Conservation (phyloP, 2,888 invertebrate genomes). For the Pyrocoelia pectoralis region DNA sequence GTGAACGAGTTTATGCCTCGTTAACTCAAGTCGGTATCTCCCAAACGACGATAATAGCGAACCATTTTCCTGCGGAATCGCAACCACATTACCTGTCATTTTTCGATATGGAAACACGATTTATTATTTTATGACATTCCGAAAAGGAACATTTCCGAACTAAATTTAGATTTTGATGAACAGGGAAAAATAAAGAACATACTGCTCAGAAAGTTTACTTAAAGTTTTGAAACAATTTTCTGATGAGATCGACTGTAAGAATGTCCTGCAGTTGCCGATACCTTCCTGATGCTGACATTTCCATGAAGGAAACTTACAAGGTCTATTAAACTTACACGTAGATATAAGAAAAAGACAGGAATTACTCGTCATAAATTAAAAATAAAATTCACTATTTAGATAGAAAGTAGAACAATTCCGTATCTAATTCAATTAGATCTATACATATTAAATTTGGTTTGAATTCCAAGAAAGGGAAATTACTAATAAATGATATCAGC, state of each 20-base stretch:
- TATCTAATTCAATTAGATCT: no score
- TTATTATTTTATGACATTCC: conserved; percentile 42
- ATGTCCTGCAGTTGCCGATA: conserved; percentile 31
- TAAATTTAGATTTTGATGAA: conserved; percentile 39
- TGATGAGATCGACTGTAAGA: conserved; percentile 41
- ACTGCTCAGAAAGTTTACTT: conserved; percentile 36
- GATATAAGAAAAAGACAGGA: no score
- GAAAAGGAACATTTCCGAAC: conserved; percentile 37
- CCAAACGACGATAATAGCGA: conserved; percentile 38
- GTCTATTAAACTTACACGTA: no score
- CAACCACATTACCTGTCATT: conserved; percentile 41
- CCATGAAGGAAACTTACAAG: conserved; percentile 24
- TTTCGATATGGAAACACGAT: conserved; percentile 42
- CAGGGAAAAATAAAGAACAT: conserved; percentile 28
- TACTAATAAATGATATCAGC: no score
- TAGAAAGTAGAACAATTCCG: no score
- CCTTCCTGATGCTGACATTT: conserved; percentile 16
- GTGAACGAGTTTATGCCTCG: conserved; percentile 41
- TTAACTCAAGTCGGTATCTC: conserved; percentile 40
- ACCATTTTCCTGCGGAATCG: conserved; percentile 38
- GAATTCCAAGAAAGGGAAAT: no score
- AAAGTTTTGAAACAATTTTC: conserved; percentile 42
- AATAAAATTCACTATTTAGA: no score
- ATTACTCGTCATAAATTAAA: no score
- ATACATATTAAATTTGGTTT: no score